Percentiles rank a stretch among this genome's conserved stretches.
phyloP scores from a whole-genome alignment of 1,140 invertebrate genomes.

The Melitaea cinxia region DNA sequence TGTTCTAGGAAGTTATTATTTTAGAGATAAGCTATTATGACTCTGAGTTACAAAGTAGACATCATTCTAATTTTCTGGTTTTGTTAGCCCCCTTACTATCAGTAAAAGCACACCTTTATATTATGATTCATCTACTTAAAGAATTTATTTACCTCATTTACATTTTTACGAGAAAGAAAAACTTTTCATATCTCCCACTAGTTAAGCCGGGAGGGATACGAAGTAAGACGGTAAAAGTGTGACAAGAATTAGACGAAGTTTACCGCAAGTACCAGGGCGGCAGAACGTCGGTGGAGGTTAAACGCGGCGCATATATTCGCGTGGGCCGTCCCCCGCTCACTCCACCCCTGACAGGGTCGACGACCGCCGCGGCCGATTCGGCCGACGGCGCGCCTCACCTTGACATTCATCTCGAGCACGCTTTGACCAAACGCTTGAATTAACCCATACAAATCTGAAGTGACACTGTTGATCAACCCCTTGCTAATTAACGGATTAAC shows the following conservation, averaged over 20 bases:
- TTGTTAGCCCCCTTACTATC: too few relatives aligned
- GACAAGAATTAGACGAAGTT: slow-evolving; percentile 39
- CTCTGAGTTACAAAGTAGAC: too few relatives aligned
- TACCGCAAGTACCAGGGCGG: slow-evolving; percentile 64
- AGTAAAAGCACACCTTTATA: too few relatives aligned
- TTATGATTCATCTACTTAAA: too few relatives aligned
- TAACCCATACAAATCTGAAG: slow-evolving; percentile 59
- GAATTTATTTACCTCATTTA: too few relatives aligned
- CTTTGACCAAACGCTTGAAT: slow-evolving; percentile 73
- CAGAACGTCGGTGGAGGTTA: slow-evolving; percentile 68
- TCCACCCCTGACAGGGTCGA: slow-evolving; percentile 57
- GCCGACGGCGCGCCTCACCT: slow-evolving; percentile 79
- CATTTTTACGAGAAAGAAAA: too few relatives aligned
- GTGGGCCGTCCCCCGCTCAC: slow-evolving; percentile 67
- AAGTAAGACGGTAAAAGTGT: slow-evolving; percentile 7
- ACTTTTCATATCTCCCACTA: too few relatives aligned
- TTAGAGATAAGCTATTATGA: too few relatives aligned
- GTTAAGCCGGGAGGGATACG: neutral
- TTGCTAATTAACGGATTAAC: slow-evolving; percentile 6
- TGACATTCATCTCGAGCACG: slow-evolving; percentile 79
- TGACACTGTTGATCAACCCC: slow-evolving; percentile 11
- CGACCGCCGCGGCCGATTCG: slow-evolving; percentile 72
- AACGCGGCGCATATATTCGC: slow-evolving; percentile 76
- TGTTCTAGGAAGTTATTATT: too few relatives aligned
- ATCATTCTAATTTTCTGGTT: too few relatives aligned